Evolutionary conservation across 2,888 invertebrate species (phyloP), one percentile per base, ranked within the genome.

Genomic region (Lissonota sp.): DNA sequence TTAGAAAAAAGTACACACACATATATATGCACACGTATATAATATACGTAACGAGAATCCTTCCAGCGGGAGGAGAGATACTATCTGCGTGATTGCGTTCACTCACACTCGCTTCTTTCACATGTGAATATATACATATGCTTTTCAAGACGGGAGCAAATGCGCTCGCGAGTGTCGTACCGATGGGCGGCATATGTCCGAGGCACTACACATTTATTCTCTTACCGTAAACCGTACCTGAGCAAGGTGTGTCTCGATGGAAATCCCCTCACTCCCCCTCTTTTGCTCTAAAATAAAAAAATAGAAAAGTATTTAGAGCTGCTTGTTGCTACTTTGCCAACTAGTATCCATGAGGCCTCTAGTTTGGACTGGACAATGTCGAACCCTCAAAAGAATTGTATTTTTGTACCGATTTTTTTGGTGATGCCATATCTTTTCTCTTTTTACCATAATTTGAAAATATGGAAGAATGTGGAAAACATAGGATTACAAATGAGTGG

Each of bases 51-150:
- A 79, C 73, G 79, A 79, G 79, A 79, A 79, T 79, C 74, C 74
- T 70, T 79, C 79, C 49, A 79, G 64, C 74, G 51, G 69, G 63
- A 70, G 63, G 57, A 49, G 69, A 70, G 83, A 80, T 80, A 77
- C 66, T 83, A 80, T 83, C 80, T 83, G 77, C 77, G 74, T 80
- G 83, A 83, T 80, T 83, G 83, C 80, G 80, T 80, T 83, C 66
- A 71, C 77, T 53, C 55, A 77, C 74, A 80, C 77, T 53, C 5
- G 8, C 12, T 42, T 1, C 8, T 2, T 0, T 14, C 5, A 26
- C 6, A 44, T 44, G 10, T 10, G 16, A 10, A 12, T 51, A 12
- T 39, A 60, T 5, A 37, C 51, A 62, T 42, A 12, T 26, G 8
- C 6, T 4, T 49, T 51, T 55, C 40, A 69, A 79, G 62, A 74